phyloP scores from a whole-genome alignment of 2,888 invertebrate genomes.

The Adelphocoris suturalis region DNA sequence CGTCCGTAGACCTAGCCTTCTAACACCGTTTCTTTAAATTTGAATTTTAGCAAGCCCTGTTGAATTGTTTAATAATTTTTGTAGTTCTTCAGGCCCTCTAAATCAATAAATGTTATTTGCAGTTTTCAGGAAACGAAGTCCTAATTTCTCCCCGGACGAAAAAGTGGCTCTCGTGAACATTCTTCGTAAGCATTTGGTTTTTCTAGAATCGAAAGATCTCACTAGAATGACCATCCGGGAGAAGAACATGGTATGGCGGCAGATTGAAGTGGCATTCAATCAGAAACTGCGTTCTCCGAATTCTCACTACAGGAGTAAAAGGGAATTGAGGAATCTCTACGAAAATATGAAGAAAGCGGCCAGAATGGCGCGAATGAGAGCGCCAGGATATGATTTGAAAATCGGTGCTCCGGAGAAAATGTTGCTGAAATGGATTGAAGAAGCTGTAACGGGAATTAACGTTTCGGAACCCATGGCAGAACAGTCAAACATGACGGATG shows the following conservation, averaged over 20 bases:
- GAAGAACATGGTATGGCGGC: background rate
- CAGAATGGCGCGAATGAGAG: background rate
- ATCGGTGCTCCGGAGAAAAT: background rate
- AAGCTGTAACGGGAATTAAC: background rate
- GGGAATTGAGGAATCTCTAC: constrained; percentile 23
- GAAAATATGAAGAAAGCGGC: constrained; percentile 34
- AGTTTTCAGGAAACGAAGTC: constrained; percentile 38
- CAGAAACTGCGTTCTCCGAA: background rate
- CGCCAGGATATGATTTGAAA: background rate
- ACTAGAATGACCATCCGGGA: background rate
- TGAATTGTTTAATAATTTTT: too few species aligned
- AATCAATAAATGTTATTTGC: background rate
- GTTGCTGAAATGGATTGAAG: background rate
- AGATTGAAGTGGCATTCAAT: constrained; percentile 12
- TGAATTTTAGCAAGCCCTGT: too few species aligned
- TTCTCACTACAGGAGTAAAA: background rate
- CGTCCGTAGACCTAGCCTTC: too few species aligned
- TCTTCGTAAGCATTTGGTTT: background rate
- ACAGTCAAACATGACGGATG: background rate
- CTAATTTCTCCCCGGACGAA: constrained; percentile 1
- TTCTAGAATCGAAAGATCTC: background rate
- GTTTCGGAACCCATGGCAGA: background rate
- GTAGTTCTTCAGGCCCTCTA: too few species aligned
- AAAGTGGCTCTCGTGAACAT: background rate
- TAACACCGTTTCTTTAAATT: too few species aligned